Conservation (phyloP, 2,888 invertebrate genomes). For the Drosophila kokeensis region DNA sequence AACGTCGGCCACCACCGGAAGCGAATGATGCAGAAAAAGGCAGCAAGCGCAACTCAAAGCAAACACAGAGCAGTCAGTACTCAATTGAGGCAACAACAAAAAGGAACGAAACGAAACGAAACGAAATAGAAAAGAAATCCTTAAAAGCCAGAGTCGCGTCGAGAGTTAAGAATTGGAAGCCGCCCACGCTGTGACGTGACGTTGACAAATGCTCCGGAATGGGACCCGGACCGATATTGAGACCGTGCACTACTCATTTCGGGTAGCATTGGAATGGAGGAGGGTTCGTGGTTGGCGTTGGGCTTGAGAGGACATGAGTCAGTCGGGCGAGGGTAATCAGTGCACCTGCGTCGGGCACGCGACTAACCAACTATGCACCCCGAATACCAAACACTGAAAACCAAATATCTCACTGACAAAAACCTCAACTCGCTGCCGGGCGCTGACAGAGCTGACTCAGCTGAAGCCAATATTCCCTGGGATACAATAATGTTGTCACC, state of each 20-base stretch:
- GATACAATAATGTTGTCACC: background rate
- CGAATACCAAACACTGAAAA: slow-evolving; percentile 27
- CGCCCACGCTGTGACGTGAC: slow-evolving; percentile 62
- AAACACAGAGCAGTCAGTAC: slow-evolving; percentile 27
- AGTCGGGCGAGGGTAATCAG: slow-evolving; percentile 58
- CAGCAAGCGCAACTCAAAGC: slow-evolving; percentile 43
- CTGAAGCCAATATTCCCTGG: background rate
- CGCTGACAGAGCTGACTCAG: background rate
- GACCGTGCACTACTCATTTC: slow-evolving; percentile 1
- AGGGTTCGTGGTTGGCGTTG: background rate
- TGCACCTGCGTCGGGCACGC: slow-evolving; percentile 66
- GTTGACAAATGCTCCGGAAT: slow-evolving; percentile 70
- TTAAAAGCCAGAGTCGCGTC: slow-evolving; percentile 41
- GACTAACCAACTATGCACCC: slow-evolving; percentile 55
- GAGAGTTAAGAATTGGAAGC: slow-evolving; percentile 22
- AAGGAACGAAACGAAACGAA: slow-evolving; percentile 13
- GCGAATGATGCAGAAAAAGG: slow-evolving; percentile 74
- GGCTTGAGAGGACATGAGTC: slow-evolving; percentile 40
- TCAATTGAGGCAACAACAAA: slow-evolving; percentile 29
- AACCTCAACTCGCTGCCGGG: background rate
- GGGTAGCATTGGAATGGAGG: slow-evolving; percentile 1
- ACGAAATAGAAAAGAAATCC: slow-evolving; percentile 53
- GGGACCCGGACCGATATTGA: slow-evolving; percentile 21
- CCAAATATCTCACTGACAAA: slow-evolving; percentile 13
- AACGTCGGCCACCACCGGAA: slow-evolving; percentile 60